Evolutionary conservation across 2,888 invertebrate genomes (phyloP).

Genomic region (Aphidoletes aphidimyza): DNA sequence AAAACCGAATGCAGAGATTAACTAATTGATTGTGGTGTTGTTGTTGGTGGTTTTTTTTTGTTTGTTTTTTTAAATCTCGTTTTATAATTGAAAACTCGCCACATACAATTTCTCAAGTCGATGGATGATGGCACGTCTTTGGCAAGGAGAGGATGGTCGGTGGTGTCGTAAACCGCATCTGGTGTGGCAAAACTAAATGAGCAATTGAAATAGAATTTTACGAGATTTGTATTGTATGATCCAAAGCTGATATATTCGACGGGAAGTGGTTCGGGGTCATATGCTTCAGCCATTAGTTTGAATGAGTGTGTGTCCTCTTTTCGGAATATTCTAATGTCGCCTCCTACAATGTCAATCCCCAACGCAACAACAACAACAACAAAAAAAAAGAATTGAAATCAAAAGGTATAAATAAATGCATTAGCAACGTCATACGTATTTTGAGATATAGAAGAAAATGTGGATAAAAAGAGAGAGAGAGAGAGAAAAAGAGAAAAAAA

Average conservation of each 20-base stretch:
- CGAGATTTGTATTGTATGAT: not conserved
- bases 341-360: no score
- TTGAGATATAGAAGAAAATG: no score
- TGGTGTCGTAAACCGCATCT: not conserved
- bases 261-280: not conserved
- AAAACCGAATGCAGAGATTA: not conserved
- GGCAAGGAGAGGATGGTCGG: slow-evolving; percentile 4
- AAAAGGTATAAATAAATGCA: no score
- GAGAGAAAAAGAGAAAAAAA: no score
- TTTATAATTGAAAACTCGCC: not conserved
- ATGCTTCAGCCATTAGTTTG: not conserved
- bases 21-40: not conserved
- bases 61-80: not conserved
- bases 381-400: no score
- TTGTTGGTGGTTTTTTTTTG: no score
- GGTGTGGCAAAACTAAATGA: slow-evolving; percentile 34
- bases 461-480: no score
- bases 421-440: no score
- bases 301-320: slow-evolving; percentile 2
- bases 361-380: no score
- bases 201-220: slow-evolving; percentile 24
- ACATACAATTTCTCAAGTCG: slow-evolving; percentile 47
- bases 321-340: slow-evolving; percentile 10
- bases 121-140: not conserved
- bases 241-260: slow-evolving; percentile 39